Percentiles rank a stretch among this genome's conserved stretches.
These are phyloP conservation scores for Pocillopora grandis DNA, from an alignment of 92 coral and sea anemone genomes.

Conservation along the genomic window DNA sequence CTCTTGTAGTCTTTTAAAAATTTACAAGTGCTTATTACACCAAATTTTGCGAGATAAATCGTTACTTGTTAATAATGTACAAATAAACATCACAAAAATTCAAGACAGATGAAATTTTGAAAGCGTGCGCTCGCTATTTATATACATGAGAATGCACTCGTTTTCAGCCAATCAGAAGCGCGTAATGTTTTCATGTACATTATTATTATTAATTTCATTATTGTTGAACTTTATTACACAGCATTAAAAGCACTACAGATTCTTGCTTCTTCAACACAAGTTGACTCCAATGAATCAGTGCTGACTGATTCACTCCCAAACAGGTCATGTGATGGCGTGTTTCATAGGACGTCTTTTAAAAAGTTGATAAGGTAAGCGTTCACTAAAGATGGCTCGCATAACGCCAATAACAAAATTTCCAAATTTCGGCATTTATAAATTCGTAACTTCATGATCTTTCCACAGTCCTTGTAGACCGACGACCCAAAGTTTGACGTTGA, in stretches of 20 bases:
- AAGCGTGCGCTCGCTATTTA: too few relatives aligned
- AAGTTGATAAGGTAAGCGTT: background rate
- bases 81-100: too few relatives aligned
- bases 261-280: slow-evolving; percentile 3
- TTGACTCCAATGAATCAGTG: background rate
- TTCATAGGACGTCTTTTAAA: background rate
- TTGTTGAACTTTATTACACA: background rate
- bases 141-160: too few relatives aligned
- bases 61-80: too few relatives aligned
- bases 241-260: slow-evolving; percentile 30
- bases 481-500: background rate
- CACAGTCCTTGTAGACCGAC: slow-evolving; percentile 4
- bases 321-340: background rate
- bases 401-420: background rate
- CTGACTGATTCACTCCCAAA: background rate
- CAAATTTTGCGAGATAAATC: too few relatives aligned
- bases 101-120: too few relatives aligned
- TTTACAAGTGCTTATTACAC: too few relatives aligned
- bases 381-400: too few relatives aligned
- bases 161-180: background rate
- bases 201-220: background rate
- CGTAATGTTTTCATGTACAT: too few relatives aligned
- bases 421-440: background rate
- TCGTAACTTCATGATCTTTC: background rate
- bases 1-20: too few relatives aligned